Base-by-base conservation (phyloP, 2,888 invertebrate species). In the Julus scandinavius region DNA sequence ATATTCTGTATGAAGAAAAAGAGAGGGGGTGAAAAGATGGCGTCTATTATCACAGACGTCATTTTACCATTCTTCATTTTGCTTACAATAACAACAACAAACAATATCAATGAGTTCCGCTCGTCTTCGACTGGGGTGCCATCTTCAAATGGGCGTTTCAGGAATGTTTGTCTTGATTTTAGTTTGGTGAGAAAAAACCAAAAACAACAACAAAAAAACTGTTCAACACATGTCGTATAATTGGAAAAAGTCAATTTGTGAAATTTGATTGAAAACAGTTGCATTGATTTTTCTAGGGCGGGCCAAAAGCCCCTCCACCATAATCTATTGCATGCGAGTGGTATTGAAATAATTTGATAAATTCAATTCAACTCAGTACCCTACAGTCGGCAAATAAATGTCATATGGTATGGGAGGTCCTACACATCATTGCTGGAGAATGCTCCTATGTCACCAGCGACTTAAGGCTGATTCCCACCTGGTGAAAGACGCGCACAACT, bases 41-140 rank as follows among this genome's bases (percentile, higher is more conserved):
- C 29, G 72, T 29, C 72, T 29, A 72, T 72, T 72, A 72, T 29
- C 20, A 11, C 72, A 7, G 29, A 72, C 72, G 72, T 29, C 72
- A 72, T 72, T 72, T 72, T 72, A 11, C 72, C 29, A 29, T 72
- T 72, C 72, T 72, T 72, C n/a, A 72, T 72, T 72, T 11, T 45
- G 29, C 72, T 29, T 29, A 29, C 72, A 72, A 72, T 72, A 72
- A 72, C 72, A 72, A 72, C 72, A 72, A 29, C 29, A 20, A 20
- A 72, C 72, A 72, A 72, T 72, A 72, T 72, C 72, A 72, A 29
- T 72, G 72, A 72, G 72, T 72, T 72, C 72, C 72, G 72, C 72
- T 72, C 72, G 6, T 72, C 72, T 72, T 20, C 72, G 72, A 17
- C 6, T 72, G 20, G 72, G 20, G 20, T 72, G 72, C 72, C 72